phyloP scores from a whole-genome alignment of 2,888 invertebrate species.

The Eucera pruinosa region DNA sequence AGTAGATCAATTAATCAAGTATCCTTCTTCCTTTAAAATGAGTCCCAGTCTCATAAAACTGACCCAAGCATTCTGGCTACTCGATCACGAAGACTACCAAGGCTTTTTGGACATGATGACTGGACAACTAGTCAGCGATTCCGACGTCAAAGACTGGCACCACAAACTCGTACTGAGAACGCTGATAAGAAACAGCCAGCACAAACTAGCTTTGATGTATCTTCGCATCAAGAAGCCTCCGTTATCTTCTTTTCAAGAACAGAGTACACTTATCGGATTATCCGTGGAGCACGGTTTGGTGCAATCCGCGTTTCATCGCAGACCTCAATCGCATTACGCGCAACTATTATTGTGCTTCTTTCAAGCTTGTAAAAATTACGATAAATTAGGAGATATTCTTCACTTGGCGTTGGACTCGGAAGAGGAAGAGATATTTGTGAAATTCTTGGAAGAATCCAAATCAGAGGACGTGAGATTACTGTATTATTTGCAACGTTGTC shows the following conservation, averaged over 20 bases:
- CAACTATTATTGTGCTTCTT: constrained; percentile 79
- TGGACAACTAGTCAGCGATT: constrained; percentile 76
- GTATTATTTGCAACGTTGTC: constrained; percentile 89
- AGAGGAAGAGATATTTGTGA: constrained; percentile 89
- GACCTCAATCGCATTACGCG: constrained; percentile 78
- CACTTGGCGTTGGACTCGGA: constrained; percentile 87
- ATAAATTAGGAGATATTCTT: constrained; percentile 84
- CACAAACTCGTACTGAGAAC: constrained; percentile 89
- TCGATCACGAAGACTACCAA: constrained; percentile 94
- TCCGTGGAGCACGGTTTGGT: constrained; percentile 80
- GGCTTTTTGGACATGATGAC: constrained; percentile 83
- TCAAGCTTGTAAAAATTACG: constrained; percentile 76
- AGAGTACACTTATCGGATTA: constrained; percentile 79
- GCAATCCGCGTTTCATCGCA: constrained; percentile 79
- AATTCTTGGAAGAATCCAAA: constrained; percentile 88
- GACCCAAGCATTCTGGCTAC: constrained; percentile 94
- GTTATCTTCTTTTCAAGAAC: constrained; percentile 85
- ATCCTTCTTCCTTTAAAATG: constrained; percentile 92
- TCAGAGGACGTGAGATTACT: constrained; percentile 89
- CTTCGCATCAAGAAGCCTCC: constrained; percentile 87
- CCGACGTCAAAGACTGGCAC: constrained; percentile 89
- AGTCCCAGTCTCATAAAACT: constrained; percentile 91
- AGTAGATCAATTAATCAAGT: constrained; percentile 90
- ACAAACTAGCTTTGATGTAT: constrained; percentile 90
- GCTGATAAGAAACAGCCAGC: constrained; percentile 88